Base-by-base conservation (phyloP, 1,140 invertebrate genomes). In the Drosophila guanche region DNA sequence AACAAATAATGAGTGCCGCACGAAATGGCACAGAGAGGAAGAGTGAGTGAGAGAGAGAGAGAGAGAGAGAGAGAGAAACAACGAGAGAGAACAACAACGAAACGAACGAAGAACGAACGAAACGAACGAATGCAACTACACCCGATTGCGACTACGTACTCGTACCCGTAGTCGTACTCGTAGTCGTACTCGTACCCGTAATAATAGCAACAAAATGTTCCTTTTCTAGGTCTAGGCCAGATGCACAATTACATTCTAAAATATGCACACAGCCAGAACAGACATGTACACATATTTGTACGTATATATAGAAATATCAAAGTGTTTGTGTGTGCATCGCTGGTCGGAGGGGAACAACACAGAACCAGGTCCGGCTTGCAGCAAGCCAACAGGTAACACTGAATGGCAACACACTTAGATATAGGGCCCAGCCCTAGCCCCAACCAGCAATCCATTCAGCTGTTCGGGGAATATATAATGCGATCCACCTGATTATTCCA, bases 191-290 rank as follows among this genome's bases (percentile, higher is more conserved):
- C 62, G 63, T 75, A 56, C 79, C 71, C 62, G 85, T 89, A 88
- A 89, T 89, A 88, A 88, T 78, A 90, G 79, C 89, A 90, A 90
- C 76, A 90, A 90, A 90, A 90, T 91, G 90, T 68, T 91, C 86
- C 89, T 90, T 91, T 91, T 91, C 90, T 91, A 91, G 90, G 90
- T 91, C 90, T 91, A 91, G 90, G 90, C 86, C 90, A 91, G 83
- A 85, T 79, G 78, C 79, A 89, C 89, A 90, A 90, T 90, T 88
- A 90, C 89, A 90, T 90, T 90, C 89, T 90, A 90, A 90, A 90
- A 90, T 88, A 83, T 76, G 79, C 79, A 90, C 79, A 79, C 62
- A 86, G 62, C 66, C 55, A 20, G 60, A 43, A 48, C 29, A 55
- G 12, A 42, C 43, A 65, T 40, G 52, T 47, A 47, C 43, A 29